phyloP scores from a whole-genome alignment of 2,888 invertebrate species.

The Lottia gigantea region DNA sequence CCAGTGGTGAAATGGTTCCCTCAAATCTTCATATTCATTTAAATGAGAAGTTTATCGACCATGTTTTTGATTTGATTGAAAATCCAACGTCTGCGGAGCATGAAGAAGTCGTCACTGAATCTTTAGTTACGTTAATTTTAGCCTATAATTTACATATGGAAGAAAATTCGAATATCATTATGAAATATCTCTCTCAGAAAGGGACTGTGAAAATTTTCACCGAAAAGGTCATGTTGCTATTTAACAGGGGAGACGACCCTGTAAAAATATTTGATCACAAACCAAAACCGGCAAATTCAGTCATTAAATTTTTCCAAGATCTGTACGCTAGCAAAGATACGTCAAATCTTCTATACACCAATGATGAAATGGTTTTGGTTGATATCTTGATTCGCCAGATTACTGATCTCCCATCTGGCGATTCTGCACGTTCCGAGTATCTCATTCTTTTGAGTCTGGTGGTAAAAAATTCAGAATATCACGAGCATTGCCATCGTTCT shows the following conservation, averaged over 20 bases:
- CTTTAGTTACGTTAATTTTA: slow-evolving; percentile 84
- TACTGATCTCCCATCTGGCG: slow-evolving; percentile 88
- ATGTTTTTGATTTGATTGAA: slow-evolving; percentile 85
- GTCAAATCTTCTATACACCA: slow-evolving; percentile 90
- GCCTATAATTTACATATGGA: slow-evolving; percentile 90
- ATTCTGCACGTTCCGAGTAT: slow-evolving; percentile 69
- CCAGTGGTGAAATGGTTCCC: slow-evolving; percentile 90
- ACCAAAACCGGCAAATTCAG: slow-evolving; percentile 83
- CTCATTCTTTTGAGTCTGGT: slow-evolving; percentile 58
- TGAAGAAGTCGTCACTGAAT: slow-evolving; percentile 86
- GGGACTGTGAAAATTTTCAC: slow-evolving; percentile 86
- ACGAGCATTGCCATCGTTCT: slow-evolving; percentile 47
- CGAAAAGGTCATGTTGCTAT: slow-evolving; percentile 85
- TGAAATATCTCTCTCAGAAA: slow-evolving; percentile 60
- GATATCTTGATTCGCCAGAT: slow-evolving; percentile 92
- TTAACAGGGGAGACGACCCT: slow-evolving; percentile 87
- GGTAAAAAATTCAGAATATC: slow-evolving; percentile 58
- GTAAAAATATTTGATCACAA: slow-evolving; percentile 81
- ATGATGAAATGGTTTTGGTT: slow-evolving; percentile 91
- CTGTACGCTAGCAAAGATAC: slow-evolving; percentile 83
- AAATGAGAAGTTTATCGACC: slow-evolving; percentile 83
- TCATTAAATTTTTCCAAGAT: slow-evolving; percentile 88
- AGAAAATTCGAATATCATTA: slow-evolving; percentile 63
- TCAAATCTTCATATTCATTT: slow-evolving; percentile 80
- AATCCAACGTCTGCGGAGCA: slow-evolving; percentile 82